These are phyloP conservation scores for Damaliscus lunatus DNA, from an alignment of 2,113 vertebrate genomes.

Conservation along the genomic window DNA sequence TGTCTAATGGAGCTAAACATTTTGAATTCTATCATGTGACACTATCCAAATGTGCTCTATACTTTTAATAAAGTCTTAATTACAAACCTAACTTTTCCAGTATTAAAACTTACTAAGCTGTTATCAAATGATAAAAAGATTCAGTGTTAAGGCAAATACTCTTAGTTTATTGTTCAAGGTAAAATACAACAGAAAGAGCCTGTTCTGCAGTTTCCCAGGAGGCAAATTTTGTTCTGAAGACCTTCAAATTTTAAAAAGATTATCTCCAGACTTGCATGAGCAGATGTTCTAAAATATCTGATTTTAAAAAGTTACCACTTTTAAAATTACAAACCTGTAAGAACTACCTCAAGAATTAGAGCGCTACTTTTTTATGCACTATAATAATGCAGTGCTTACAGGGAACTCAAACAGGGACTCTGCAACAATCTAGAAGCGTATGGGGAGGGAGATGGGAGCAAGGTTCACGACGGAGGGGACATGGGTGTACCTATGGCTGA, in stretches of 20 bases:
- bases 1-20: neutral
- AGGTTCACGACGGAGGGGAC: neutral
- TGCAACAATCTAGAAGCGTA: neutral
- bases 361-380: neutral
- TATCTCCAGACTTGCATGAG: neutral
- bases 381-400: neutral
- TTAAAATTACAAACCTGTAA: constrained; percentile 8
- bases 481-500: neutral
- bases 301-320: neutral
- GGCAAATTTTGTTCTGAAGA: constrained; percentile 7
- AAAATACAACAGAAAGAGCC: neutral
- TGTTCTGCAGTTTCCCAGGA: neutral
- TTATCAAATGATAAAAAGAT: neutral
- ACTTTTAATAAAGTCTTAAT: neutral
- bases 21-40: neutral
- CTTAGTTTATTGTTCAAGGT: neutral
- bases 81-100: neutral
- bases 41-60: neutral
- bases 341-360: neutral
- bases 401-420: neutral
- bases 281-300: neutral
- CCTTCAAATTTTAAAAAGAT: neutral
- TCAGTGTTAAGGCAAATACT: neutral
- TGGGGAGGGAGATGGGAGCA: neutral
- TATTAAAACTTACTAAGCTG: constrained; percentile 5